Conservation (phyloP, 1,140 invertebrate species). For the Popillia japonica region DNA sequence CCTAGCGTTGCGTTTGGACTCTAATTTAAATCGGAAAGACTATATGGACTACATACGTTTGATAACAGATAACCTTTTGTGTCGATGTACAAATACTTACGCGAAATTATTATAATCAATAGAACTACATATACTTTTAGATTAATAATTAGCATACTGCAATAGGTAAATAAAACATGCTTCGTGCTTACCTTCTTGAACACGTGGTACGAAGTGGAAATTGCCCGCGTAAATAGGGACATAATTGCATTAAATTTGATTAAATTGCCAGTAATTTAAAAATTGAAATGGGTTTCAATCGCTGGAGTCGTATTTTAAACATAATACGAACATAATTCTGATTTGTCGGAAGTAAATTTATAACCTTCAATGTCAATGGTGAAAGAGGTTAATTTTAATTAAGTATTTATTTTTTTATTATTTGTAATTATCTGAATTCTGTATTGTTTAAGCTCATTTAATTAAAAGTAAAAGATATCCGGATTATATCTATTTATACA, state of each 20-base stretch:
- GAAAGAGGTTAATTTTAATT: too few relatives aligned
- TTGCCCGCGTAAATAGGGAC: neutral
- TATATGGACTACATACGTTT: neutral
- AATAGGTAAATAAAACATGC: neutral
- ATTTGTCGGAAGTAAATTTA: neutral
- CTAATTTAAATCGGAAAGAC: neutral
- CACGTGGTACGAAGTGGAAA: constrained; percentile 6
- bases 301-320: neutral
- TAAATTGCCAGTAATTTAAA: too few relatives aligned
- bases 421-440: too few relatives aligned
- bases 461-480: too few relatives aligned
- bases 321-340: neutral
- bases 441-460: too few relatives aligned
- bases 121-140: neutral
- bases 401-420: too few relatives aligned
- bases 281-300: neutral
- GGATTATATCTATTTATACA: too few relatives aligned
- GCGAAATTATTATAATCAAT: neutral
- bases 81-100: neutral
- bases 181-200: neutral
- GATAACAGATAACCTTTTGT: neutral
- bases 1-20: neutral
- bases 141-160: neutral
- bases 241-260: neutral
- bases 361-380: too few relatives aligned